Evolutionary conservation across 2,797 vertebrate species (phyloP), one percentile per base, ranked within the genome.

Genomic region (Sebastes diaconus): DNA sequence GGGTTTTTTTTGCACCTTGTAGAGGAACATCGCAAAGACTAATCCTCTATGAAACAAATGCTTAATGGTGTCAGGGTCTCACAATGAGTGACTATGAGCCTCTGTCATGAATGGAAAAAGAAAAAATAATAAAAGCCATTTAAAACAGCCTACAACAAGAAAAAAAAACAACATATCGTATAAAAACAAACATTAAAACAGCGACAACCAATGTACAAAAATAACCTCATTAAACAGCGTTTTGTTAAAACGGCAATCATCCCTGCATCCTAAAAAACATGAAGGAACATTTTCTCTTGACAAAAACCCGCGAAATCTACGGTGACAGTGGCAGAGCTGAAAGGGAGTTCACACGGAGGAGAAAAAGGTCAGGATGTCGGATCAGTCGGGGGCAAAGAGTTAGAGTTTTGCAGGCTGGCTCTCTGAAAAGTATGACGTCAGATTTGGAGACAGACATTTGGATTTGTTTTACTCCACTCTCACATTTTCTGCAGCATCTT

Each of bases 151-250:
- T 66, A 83, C 29, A 67, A 83, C 71, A 82, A 77, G 46, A 79
- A 54, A 54, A 39, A 80, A 54, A 6, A 78, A 74, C 24, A 77
- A 24, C 25, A 79, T 81, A 78, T 80, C 5, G 68, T 91, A 92
- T 84, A 90, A 93, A 94, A 95, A 93, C 79, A 82, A 80, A 85
- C 75, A 77, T 68, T 74, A 65, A 79, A 86, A 90, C 85, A 79
- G 87, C 46, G 63, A 86, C 75, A 87, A 84, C 73, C 66, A 83
- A 88, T 84, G 67, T 92, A 94, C 84, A 93, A 93, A 93, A 94
- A 87, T 61, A 86, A 80, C 79, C 82, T 29, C 25, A 79, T 88
- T 70, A 80, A 89, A 86, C 86, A 85, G 83, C 46, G 8, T 82
- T 88, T 75, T 80, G 83, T 91, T 85, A 76, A 94, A 92, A 85